Base-by-base conservation (phyloP, 2,113 vertebrate genomes). In the Paradoxurus hermaphroditus region DNA sequence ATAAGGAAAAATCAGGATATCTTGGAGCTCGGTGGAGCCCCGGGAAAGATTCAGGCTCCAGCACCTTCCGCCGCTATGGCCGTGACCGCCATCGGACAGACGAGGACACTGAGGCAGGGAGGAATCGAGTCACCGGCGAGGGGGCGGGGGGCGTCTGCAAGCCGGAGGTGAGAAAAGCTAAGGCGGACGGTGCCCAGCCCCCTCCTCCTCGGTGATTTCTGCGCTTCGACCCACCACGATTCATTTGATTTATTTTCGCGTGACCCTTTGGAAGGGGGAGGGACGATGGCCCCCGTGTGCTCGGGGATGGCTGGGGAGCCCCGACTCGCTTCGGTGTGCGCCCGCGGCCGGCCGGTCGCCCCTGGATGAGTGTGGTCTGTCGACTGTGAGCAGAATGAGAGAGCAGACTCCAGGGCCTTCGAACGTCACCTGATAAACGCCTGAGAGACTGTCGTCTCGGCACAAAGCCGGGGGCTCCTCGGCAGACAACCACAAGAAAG, bases 341-440 rank as follows among this genome's bases (percentile, higher is more conserved):
- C 44, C 75, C 34, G 75, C 9, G 29, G 78, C 65, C 36, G 79
- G 91, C 39, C 65, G 21, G 36, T 23, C 4, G 41, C 96, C 97
- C 83, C 73, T 59, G 63, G 73, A 87, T 91, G 86, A 92, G 78
- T 53, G 44, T 27, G 14, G 6, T 34, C 14, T 95, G 92, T 94
- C 91, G 73, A 29, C 13, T 78, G 90, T 67, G 78, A 96, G 73
- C 23, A 59, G 95, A 97, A 90, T 97, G 90, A 94, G 98, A 91
- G 27, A 51, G 56, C 94, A 59, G 78, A 53, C 51, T 63, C 72
- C 14, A 82, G 94, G 34, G 95, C 83, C 96, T 96, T 25, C 8
- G 7, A 86, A 72, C 90, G 12, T 62, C 5, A 75, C 65, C 84
- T 93, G 36, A 96, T 82, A 73, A 87, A 90, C 3, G 27, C 91